Evolutionary conservation across 2,888 invertebrate genomes (phyloP).

Genomic region (Xestia sexstrigata): DNA sequence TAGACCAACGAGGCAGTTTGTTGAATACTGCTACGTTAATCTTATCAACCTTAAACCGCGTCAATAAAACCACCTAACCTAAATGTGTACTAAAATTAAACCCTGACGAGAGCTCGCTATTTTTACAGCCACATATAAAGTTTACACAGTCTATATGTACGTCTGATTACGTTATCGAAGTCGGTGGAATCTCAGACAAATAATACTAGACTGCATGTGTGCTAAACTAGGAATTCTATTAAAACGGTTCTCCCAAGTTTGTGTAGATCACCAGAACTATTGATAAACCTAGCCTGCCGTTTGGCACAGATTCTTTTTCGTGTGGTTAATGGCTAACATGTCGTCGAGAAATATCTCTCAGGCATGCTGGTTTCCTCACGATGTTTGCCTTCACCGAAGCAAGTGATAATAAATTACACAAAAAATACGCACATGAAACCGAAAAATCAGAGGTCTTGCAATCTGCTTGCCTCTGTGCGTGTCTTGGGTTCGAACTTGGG

Average conservation of each 20-base stretch:
- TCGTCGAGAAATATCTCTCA: no score
- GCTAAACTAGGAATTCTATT: slow-evolving; percentile 2
- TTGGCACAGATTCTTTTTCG: no score
- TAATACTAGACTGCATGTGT: slow-evolving; percentile 54
- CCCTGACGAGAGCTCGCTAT: slow-evolving; percentile 26
- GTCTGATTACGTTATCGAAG: slow-evolving; percentile 69
- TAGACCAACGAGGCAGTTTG: no score
- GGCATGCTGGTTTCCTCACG: no score
- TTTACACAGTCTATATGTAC: slow-evolving; percentile 66
- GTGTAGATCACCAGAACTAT: background rate
- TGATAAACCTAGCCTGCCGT: background rate
- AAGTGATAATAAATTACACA: no score
- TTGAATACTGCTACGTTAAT: background rate
- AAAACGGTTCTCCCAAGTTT: background rate
- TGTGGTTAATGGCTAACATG: no score
- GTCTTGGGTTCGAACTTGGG: no score
- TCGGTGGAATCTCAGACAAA: slow-evolving; percentile 52
- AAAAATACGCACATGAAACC: no score
- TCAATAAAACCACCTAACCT: slow-evolving; percentile 21
- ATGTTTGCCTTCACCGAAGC: no score
- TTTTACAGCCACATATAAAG: slow-evolving; percentile 63
- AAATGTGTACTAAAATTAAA: slow-evolving; percentile 50
- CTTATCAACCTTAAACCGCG: slow-evolving; percentile 4
- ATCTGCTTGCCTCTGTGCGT: no score
- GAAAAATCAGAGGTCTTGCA: no score